Evolutionary conservation across 1,140 invertebrate species (phyloP).

Genomic region (Zaprionus lachaisei): DNA sequence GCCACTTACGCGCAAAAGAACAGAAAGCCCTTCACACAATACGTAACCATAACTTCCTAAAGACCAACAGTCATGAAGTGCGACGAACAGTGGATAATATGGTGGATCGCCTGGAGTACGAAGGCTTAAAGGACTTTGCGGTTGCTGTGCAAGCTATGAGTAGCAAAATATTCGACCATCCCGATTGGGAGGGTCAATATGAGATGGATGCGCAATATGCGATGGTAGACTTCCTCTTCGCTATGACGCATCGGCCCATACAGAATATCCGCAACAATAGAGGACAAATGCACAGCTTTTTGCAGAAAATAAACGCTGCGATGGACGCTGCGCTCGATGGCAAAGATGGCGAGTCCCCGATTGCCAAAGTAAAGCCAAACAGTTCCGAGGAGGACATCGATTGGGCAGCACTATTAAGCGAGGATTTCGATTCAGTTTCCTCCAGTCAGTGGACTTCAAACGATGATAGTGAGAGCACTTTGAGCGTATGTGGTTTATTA

Average conservation of each 20-base stretch:
- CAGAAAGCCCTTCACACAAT: constrained; percentile 54
- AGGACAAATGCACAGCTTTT: constrained; percentile 22
- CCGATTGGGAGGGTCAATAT: constrained; percentile 41
- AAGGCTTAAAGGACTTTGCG: constrained; percentile 56
- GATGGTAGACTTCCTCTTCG: constrained; percentile 71
- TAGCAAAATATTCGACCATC: constrained; percentile 47
- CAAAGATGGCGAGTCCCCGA: not conserved
- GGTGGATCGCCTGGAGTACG: constrained; percentile 62
- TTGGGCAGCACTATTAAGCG: constrained; percentile 48
- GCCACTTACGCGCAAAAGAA: constrained; percentile 38
- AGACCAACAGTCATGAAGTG: constrained; percentile 59
- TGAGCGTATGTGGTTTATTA: constrained; percentile 39
- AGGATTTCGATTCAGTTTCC: constrained; percentile 38
- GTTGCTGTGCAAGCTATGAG: constrained; percentile 47
- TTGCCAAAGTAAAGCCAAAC: not conserved
- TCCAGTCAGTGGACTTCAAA: constrained; percentile 7
- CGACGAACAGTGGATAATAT: constrained; percentile 57
- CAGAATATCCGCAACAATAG: constrained; percentile 59
- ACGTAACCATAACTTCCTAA: constrained; percentile 47
- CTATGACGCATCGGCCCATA: constrained; percentile 59
- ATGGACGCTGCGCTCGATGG: not conserved
- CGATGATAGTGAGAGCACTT: constrained; percentile 11
- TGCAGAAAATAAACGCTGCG: not conserved
- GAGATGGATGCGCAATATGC: constrained; percentile 65
- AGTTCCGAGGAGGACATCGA: constrained; percentile 26